These are phyloP conservation scores for Tachystola acroxantha DNA, from an alignment of 2,888 invertebrate genomes.

Conservation along the genomic window DNA sequence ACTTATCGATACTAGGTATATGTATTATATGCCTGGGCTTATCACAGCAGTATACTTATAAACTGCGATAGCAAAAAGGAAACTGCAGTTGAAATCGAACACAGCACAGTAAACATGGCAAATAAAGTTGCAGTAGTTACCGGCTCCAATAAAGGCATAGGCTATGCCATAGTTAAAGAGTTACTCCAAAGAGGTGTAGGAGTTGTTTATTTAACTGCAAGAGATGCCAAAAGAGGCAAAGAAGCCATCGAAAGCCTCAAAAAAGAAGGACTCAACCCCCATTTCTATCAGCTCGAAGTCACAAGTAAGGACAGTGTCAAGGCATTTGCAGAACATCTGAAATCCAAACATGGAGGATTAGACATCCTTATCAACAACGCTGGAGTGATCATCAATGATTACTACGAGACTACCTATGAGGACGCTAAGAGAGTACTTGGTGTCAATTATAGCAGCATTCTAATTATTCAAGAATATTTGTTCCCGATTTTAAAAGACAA, in stretches of 20 bases:
- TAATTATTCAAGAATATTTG: slow-evolving; percentile 24
- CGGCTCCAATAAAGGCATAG: slow-evolving; percentile 83
- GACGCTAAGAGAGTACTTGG: slow-evolving; percentile 26
- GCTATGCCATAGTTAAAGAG: slow-evolving; percentile 79
- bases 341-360: slow-evolving; percentile 25
- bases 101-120: slow-evolving; percentile 22
- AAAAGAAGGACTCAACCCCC: slow-evolving; percentile 56
- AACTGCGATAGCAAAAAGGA: neutral
- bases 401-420: slow-evolving; percentile 22
- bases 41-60: neutral
- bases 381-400: slow-evolving; percentile 18
- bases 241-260: slow-evolving; percentile 74
- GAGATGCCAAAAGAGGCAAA: slow-evolving; percentile 71
- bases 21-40: neutral
- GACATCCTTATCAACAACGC: slow-evolving; percentile 37
- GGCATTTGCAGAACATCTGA: slow-evolving; percentile 23
- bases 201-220: slow-evolving; percentile 80
- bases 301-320: slow-evolving; percentile 24
- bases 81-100: neutral
- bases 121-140: slow-evolving; percentile 65
- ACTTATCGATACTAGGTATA: neutral
- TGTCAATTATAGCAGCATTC: slow-evolving; percentile 25
- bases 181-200: slow-evolving; percentile 79
- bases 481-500: slow-evolving; percentile 25
- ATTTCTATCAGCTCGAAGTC: slow-evolving; percentile 30